Percentiles rank a stretch among this genome's conserved stretches.
These are phyloP conservation scores for Sisyra nigra DNA, from an alignment of 2,888 invertebrate genomes.

Conservation along the genomic window DNA sequence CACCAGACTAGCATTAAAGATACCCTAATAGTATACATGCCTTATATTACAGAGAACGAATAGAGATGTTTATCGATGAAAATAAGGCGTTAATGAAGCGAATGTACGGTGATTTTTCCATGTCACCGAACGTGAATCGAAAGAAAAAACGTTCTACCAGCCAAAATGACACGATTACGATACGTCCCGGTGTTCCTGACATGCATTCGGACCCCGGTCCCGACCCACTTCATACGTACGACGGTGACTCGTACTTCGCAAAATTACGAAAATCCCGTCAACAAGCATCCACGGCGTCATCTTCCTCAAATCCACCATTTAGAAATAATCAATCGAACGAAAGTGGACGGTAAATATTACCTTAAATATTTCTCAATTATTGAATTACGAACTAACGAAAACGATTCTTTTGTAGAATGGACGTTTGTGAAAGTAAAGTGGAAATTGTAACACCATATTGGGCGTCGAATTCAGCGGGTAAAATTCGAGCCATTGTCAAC, in stretches of 20 bases:
- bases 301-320: constrained; percentile 23
- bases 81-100: constrained; percentile 85
- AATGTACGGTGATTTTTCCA: constrained; percentile 83
- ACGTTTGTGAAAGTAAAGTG: constrained; percentile 81
- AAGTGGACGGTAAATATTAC: constrained; percentile 30
- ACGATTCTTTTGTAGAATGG: constrained; percentile 40
- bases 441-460: constrained; percentile 90
- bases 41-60: constrained; percentile 55
- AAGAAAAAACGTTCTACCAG: constrained; percentile 25
- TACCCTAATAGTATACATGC: constrained; percentile 7
- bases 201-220: constrained; percentile 32
- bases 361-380: not conserved
- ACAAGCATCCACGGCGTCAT: constrained; percentile 21
- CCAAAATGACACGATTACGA: constrained; percentile 25
- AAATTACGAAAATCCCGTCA: constrained; percentile 38
- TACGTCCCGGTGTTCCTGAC: constrained; percentile 38
- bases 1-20: no score
- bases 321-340: constrained; percentile 32
- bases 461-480: constrained; percentile 85
- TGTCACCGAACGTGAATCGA: constrained; percentile 35
- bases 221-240: constrained; percentile 17
- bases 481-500: constrained; percentile 81
- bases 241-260: constrained; percentile 34
- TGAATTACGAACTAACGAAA: not conserved
- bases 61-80: constrained; percentile 84